Base-by-base conservation (phyloP, 2,113 vertebrate species). In the Astatoreochromis straeleni region DNA sequence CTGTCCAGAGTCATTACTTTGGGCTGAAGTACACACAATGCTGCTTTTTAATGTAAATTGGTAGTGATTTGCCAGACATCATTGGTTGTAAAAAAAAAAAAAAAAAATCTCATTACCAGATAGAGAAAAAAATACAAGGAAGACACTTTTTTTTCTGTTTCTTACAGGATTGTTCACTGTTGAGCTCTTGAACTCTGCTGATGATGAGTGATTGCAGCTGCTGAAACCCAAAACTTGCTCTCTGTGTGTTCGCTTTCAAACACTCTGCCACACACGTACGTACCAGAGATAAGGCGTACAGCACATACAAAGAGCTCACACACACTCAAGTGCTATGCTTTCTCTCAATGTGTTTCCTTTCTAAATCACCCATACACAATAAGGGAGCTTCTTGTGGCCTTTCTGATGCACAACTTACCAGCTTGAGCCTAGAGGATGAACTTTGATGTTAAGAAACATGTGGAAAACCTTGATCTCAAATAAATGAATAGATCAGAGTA, bases 381-480 rank as follows among this genome's bases (percentile, higher is more conserved):
- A 83, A 73, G 63, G 31, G 51, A 63, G 82, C 85, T 85, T 92
- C 68, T 83, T 19, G 14, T 82, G 89, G 89, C 88, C 87, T 85
- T 14, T 80, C 49, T 10, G 19, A 33, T 58, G 82, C 24, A 54
- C 75, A 80, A 75, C 24, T 87, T 40, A 85, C 81, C 82, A 75
- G 81, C 75, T 82, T 11, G 51, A 87, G 83, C 85, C 57, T 19
- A 82, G 82, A 89, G 80, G 85, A 82, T 79, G 82, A 85, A 84
- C 58, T 84, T 55, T 17, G 68, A 80, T 24, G 29, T 78, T 40
- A 89, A 87, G 80, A 65, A 82, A 87, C 94, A 94, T 95, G 94
- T 94, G 93, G 92, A 95, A 95, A 78, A 86, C 31, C 26, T 94
- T 93, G 88, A 87, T 86, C 49, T 70, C 81, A 73, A 73, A 45